phyloP scores from a whole-genome alignment of 2,797 vertebrate species.

The Heterohyrax brucei region DNA sequence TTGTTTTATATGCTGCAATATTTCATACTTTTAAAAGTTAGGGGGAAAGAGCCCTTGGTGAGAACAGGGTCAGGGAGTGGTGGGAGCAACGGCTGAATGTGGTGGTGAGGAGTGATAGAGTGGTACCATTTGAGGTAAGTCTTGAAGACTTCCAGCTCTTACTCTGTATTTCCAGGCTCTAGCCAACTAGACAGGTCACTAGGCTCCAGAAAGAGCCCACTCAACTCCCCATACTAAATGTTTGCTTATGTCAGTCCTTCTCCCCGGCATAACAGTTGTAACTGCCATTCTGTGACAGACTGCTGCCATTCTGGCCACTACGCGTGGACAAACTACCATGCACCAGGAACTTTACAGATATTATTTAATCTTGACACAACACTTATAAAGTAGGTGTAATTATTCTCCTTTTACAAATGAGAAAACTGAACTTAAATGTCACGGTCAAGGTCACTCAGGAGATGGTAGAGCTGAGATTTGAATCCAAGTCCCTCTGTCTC shows the following conservation, averaged over 20 bases:
- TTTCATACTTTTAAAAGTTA: not conserved
- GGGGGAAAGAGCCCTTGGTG: not conserved
- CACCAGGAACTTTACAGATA: not conserved
- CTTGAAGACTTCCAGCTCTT: not conserved
- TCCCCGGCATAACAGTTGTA: not conserved
- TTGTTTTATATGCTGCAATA: not conserved
- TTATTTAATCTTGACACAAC: not conserved
- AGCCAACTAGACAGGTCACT: not conserved
- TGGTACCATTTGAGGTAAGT: not conserved
- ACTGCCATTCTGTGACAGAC: not conserved
- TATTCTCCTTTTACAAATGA: conserved; percentile 22
- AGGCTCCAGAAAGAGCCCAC: not conserved
- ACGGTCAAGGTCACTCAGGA: conserved; percentile 40
- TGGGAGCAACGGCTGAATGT: not conserved
- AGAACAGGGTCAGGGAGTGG: not conserved
- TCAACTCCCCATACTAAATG: not conserved
- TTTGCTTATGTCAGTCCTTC: not conserved
- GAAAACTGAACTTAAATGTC: conserved; percentile 32
- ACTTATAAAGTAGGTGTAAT: not conserved
- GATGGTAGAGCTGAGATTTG: conserved; percentile 1
- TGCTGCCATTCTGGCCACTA: not conserved
- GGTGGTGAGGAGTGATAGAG: not conserved
- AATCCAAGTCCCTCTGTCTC: not conserved
- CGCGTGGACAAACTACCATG: not conserved
- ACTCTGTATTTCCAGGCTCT: not conserved